Base-by-base conservation (phyloP, 2,113 vertebrate species). In the Lepidiolamprologus cunningtoni region DNA sequence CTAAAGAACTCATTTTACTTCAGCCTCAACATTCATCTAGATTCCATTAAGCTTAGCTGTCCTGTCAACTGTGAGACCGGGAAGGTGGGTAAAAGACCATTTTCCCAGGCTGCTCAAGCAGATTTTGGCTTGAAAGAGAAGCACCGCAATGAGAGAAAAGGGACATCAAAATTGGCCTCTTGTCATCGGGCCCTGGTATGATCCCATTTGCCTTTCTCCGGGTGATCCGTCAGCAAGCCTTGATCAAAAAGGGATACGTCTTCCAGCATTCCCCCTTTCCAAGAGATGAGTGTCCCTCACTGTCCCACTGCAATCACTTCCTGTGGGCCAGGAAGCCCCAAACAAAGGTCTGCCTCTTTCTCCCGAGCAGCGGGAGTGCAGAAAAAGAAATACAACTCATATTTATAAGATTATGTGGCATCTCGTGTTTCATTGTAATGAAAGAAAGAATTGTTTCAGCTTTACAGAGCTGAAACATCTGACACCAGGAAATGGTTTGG, bases 221-320 rank as follows among this genome's bases (percentile, higher is more conserved):
- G 88, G 88, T 84, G 63, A 94, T 97, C 96, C 94, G 58, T 96
- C 96, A 97, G 92, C 96, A 90, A 58, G 94, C 92, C 90, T 86
- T 96, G 96, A 97, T 96, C 95, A 97, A 96, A 96, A 95, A 94
- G 92, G 94, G 93, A 96, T 95, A 95, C 89, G 90, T 95, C 95
- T 95, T 86, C 87, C 63, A 90, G 89, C 95, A 95, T 94, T 93
- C 92, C 91, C 91, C 91, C 88, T 79, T 42, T 90, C 94, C 91
- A 73, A 88, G 92, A 94, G 95, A 96, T 95, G 96, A 96, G 95
- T 95, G 95, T 96, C 95, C 93, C 95, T 94, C 92, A 90, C 95
- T 95, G 96, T 96, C 95, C 92, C 87, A 17, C 89, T 91, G 91
- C 94, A 94, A 94, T 92, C 95, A 95, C 94, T 96, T 97, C 96